Conservation (phyloP, 1,140 invertebrate species). For the Heliothis virescens region DNA sequence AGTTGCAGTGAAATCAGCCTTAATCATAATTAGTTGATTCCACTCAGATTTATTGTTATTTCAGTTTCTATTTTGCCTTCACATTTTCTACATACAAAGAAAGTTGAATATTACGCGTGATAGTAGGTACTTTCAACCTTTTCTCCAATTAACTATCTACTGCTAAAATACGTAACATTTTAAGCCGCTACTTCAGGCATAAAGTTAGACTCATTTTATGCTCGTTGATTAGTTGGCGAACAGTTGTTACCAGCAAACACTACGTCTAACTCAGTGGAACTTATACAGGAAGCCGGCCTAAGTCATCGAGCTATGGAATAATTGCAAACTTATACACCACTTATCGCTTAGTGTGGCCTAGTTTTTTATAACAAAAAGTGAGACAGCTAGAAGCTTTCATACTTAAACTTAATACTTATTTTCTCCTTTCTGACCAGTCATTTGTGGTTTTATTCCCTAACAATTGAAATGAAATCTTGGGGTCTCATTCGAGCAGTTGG, state of each 20-base stretch:
- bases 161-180: not conserved
- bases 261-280: not conserved
- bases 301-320: not conserved
- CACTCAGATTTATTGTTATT: too few relatives aligned
- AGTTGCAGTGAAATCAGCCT: not conserved
- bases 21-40: too few relatives aligned
- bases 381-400: not conserved
- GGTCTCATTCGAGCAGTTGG: too few relatives aligned
- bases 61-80: too few relatives aligned
- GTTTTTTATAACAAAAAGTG: not conserved
- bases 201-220: constrained; percentile 5
- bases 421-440: too few relatives aligned
- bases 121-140: too few relatives aligned
- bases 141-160: not conserved
- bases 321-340: not conserved
- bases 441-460: too few relatives aligned
- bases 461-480: too few relatives aligned
- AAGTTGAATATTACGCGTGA: too few relatives aligned
- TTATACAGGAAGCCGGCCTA: constrained; percentile 1
- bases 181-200: not conserved
- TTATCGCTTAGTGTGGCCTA: not conserved
- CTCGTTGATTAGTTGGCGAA: constrained; percentile 2
- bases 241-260: not conserved
- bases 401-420: too few relatives aligned
- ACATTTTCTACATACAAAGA: too few relatives aligned